A percentile compares a stretch with the other conserved stretches of the same genome.
Conservation (phyloP, 2,797 vertebrate genomes). For the Ciconia nigra region DNA sequence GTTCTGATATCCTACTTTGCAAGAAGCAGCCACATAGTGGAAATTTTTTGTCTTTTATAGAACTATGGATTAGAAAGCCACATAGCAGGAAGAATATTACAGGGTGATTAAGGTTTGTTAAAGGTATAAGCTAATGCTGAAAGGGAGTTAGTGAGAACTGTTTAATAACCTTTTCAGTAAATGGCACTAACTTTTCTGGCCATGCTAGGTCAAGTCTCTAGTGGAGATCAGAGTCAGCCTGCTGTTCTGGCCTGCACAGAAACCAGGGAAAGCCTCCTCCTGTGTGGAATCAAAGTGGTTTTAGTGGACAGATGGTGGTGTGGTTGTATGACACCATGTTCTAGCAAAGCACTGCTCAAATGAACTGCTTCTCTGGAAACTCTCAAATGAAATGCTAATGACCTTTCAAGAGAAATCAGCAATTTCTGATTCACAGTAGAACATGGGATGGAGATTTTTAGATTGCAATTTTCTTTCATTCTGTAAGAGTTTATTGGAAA, state of each 20-base stretch:
- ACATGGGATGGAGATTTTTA: neutral
- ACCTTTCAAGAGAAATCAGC: neutral
- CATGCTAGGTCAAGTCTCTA: accelerated
- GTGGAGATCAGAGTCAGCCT: neutral
- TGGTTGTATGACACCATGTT: neutral
- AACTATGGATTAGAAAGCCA: neutral
- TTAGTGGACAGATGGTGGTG: neutral
- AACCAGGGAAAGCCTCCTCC: neutral
- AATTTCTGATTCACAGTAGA: neutral
- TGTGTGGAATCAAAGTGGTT: accelerated
- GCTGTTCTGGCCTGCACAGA: neutral
- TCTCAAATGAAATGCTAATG: neutral
- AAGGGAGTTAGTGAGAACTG: neutral
- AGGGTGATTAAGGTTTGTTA: neutral
- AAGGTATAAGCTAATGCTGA: neutral
- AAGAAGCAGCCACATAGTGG: neutral
- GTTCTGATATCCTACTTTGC: neutral
- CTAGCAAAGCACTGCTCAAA: neutral
- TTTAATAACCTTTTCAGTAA: neutral
- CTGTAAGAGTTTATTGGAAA: neutral
- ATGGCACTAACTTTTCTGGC: neutral
- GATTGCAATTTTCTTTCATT: neutral
- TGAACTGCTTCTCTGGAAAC: neutral
- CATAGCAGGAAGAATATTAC: accelerated
- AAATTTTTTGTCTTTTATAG: neutral